A percentile compares a stretch with the other conserved stretches of the same genome.
phyloP scores from a whole-genome alignment of 2,113 vertebrate genomes.

The Dicrurus megarhynchus region DNA sequence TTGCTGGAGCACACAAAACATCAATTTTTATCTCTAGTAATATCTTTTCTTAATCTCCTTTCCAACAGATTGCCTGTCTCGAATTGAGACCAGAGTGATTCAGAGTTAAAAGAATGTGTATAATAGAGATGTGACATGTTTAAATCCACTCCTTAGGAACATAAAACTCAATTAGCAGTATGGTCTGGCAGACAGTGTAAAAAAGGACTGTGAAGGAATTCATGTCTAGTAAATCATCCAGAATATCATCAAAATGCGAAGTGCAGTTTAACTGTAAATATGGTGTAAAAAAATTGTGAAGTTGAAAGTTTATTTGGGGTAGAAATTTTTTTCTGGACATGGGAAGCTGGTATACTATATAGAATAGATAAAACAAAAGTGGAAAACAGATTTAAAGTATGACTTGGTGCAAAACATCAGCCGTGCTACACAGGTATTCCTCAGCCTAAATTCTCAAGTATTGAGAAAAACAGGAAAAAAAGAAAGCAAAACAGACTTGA shows the following conservation, averaged over 20 bases:
- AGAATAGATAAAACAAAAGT: neutral
- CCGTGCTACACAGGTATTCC: neutral
- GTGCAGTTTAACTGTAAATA: neutral
- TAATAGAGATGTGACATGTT: conserved; percentile 9
- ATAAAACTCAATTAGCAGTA: neutral
- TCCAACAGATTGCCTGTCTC: neutral
- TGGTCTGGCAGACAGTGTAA: neutral
- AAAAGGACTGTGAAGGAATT: neutral
- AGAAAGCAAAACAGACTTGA: neutral
- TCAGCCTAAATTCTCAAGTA: neutral
- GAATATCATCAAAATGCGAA: neutral
- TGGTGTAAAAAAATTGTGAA: neutral
- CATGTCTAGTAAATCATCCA: neutral
- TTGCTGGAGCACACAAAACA: neutral
- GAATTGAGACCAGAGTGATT: neutral
- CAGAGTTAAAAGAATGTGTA: conserved; percentile 9
- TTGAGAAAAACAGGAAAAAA: neutral
- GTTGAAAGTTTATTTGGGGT: neutral
- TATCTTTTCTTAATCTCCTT: conserved; percentile 29
- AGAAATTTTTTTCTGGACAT: neutral
- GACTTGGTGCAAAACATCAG: neutral
- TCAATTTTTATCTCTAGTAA: neutral
- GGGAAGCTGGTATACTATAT: neutral
- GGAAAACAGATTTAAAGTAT: neutral
- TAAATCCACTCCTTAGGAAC: neutral